Evolutionary conservation across 2,888 invertebrate species (phyloP).

Genomic region (Drosophila fungiperda): DNA sequence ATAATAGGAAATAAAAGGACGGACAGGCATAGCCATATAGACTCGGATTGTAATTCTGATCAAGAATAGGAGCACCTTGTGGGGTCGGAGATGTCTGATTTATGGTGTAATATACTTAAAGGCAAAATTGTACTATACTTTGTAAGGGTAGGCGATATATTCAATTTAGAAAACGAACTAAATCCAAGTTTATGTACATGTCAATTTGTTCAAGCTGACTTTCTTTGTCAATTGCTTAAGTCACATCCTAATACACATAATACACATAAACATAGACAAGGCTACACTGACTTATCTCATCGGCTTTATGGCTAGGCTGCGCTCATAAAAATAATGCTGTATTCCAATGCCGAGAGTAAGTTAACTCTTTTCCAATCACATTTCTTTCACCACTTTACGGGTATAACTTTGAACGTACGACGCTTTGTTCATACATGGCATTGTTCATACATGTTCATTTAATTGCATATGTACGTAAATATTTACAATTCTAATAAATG

Average conservation of each 20-base stretch:
- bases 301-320: background rate
- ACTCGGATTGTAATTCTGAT: background rate
- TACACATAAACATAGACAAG: background rate
- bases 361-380: background rate
- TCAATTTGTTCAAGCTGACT: background rate
- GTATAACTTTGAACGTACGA: background rate
- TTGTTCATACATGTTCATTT: background rate
- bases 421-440: too few relatives aligned
- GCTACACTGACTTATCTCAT: background rate
- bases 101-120: background rate
- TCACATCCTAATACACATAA: background rate
- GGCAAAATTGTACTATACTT: background rate
- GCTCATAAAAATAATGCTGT: conserved; percentile 5
- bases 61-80: background rate
- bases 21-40: background rate
- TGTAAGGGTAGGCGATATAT: background rate
- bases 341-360: background rate
- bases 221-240: background rate
- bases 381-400: too few relatives aligned
- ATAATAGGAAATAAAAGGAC: background rate
- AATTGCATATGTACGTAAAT: background rate
- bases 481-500: too few relatives aligned
- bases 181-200: too few relatives aligned
- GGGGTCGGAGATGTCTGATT: background rate
- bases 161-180: background rate